These are phyloP conservation scores for Calameuta pallipes DNA, from an alignment of 2,888 invertebrate species.

Conservation along the genomic window DNA sequence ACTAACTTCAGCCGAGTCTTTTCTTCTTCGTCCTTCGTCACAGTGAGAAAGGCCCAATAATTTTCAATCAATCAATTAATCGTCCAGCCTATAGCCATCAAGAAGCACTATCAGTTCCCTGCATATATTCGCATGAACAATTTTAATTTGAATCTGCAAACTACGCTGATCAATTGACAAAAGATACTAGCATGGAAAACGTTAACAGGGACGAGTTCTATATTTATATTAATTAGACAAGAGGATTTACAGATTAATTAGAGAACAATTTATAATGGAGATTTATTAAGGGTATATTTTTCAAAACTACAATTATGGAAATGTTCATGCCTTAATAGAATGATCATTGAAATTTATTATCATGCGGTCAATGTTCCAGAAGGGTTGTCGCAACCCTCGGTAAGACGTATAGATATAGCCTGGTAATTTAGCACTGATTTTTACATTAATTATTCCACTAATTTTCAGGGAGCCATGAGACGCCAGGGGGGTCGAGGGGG, in stretches of 20 bases:
- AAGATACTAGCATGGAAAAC: no score
- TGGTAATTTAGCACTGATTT: slow-evolving; percentile 31
- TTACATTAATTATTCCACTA: slow-evolving; percentile 38
- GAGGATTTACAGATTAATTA: not conserved
- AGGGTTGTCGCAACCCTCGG: slow-evolving; percentile 4
- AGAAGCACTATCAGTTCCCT: no score
- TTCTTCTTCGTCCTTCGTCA: not conserved
- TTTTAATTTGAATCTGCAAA: no score
- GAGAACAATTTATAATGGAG: not conserved
- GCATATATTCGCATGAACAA: no score
- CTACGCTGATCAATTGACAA: no score
- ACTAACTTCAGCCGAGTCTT: slow-evolving; percentile 6
- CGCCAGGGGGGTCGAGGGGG: slow-evolving; percentile 28
- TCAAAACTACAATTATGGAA: not conserved
- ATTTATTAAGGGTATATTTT: not conserved
- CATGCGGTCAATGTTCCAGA: not conserved
- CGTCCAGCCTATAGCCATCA: no score
- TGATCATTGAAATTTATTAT: not conserved
- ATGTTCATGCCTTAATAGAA: not conserved
- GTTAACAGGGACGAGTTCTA: not conserved
- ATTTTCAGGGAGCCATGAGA: slow-evolving; percentile 35
- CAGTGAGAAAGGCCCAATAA: no score
- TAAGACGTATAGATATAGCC: slow-evolving; percentile 9
- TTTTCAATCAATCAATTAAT: no score
- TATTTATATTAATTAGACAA: not conserved